Evolutionary conservation across 1,140 invertebrate species (phyloP), one percentile per base, ranked within the genome.

Genomic region (Solenopsis fugax): DNA sequence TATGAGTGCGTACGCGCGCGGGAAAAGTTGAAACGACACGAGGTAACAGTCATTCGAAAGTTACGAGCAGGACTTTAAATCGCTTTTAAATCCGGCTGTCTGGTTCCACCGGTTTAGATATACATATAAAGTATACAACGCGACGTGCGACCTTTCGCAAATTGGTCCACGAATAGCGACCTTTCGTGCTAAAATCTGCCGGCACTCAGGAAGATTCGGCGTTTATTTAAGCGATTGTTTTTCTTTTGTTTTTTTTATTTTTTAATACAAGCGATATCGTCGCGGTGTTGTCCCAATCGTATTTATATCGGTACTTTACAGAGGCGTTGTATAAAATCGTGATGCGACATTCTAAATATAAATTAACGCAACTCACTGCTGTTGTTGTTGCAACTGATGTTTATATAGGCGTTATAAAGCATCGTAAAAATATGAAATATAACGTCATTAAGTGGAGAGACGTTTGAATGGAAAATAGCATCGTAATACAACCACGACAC

Each of bases 111-210:
- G 85, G 73, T 89, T 89, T 60, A 54, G 75, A 58, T 52, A 34
- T 56, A 56, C n/a, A 48, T 48, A 72, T 65, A 65, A 84, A 87
- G 34, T 89, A 80, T 72, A 34, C n/a, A 21, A 18, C 24, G 18
- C 0, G 29, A 24, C 48, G 13, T 78, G 71, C 82, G 73, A 90
- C 84, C 90, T 89, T 91, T 91, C 58, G 76, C 64, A 81, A 71
- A 87, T 91, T 64, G 80, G 80, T 67, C 73, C 85, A 85, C 56
- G 58, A 88, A 84, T 72, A 58, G 54, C 65, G 58, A 91, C 50
- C 72, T 91, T 87, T 89, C 62, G 41, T 21, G 81, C 75, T 80
- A 89, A 76, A 54, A 75, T 84, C 37, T 85, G 84, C 50, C 21
- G 60, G 58, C 34, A 45, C 60, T 54, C 21, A 4, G 24, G 7